Base-by-base conservation (phyloP, 2,888 invertebrate species). In the Caradrina clavipalpis region DNA sequence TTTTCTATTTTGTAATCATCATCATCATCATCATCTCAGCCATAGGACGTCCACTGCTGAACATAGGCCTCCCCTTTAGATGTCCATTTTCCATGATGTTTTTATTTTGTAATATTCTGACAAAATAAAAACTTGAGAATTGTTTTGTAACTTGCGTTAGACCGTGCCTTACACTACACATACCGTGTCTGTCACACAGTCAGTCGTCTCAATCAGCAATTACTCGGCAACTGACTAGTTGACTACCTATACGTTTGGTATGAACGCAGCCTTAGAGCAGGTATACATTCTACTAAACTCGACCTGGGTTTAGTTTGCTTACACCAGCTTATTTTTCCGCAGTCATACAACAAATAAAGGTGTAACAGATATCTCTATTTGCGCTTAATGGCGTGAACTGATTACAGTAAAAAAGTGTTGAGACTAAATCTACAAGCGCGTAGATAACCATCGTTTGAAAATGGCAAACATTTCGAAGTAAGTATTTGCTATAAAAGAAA, bases 331-430 rank as follows among this genome's bases (percentile, higher is more conserved):
- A 51, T 42, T 67, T 66, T 67, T 56, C 31, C 31, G 17, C 11
- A 61, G 53, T 71, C 58, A 71, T 22, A 59, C 19, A 31, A 22
- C 65, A 75, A 78, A 78, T 68, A 78, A 65, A 78, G 78, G 78
- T 26, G 77, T 61, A 60, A 49, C 45, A 61, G 47, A 58, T 78
- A 75, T 65, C 54, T 65, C 22, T 79, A 50, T 76, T 73, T 73
- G 69, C 39, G 26, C 42, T 61, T 59, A 56, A 61, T 64, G 49
- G 31, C 51, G 19, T 55, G 39, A 53, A 78, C 63, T 59, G 70
- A 71, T 75, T 65, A 64, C 51, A 67, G 63, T n/a, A 62, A 67
- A 62, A 53, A 56, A 66, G 47, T 56, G 19, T 31, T 57, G 11
- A 45, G 42, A 61, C n/a, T 51, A 35, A 57, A 56, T 47, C 10